A percentile compares a stretch with the other conserved stretches of the same genome.
These are phyloP conservation scores for Cassiopea xamachana DNA, from an alignment of 30 jellyfish, hydroid and myxozoan species.

Conservation along the genomic window DNA sequence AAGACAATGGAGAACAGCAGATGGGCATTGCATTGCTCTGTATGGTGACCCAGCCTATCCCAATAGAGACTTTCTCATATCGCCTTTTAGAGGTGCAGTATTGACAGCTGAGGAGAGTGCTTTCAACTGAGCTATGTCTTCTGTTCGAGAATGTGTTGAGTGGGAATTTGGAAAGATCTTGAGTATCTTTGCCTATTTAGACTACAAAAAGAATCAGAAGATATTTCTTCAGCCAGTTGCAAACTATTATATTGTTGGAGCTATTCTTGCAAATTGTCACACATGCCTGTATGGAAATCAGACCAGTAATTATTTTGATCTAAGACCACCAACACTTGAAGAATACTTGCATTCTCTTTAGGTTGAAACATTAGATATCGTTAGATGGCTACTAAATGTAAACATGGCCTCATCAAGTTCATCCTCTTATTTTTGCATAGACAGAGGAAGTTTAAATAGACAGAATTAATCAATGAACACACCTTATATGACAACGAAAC, in stretches of 20 bases:
- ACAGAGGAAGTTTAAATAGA: not conserved
- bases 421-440: not conserved
- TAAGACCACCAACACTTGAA: not conserved
- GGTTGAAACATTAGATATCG: not conserved
- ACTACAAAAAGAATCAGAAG: not conserved
- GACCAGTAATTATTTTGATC: not conserved
- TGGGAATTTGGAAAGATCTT: not conserved
- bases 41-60: constrained; percentile 33
- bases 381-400: not conserved
- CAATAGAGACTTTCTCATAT: constrained; percentile 12
- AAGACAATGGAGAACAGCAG: not conserved
- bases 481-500: not conserved
- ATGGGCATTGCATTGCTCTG: not conserved
- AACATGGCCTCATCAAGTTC: not conserved
- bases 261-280: not conserved
- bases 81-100: constrained; percentile 19
- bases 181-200: not conserved
- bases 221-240: not conserved
- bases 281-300: not conserved
- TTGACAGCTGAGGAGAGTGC: constrained; percentile 4
- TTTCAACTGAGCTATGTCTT: not conserved
- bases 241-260: not conserved
- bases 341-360: not conserved
- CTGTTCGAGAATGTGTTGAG: not conserved
- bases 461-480: not conserved